Base-by-base conservation (phyloP, 2,797 vertebrate genomes). In the Lemur catta region DNA sequence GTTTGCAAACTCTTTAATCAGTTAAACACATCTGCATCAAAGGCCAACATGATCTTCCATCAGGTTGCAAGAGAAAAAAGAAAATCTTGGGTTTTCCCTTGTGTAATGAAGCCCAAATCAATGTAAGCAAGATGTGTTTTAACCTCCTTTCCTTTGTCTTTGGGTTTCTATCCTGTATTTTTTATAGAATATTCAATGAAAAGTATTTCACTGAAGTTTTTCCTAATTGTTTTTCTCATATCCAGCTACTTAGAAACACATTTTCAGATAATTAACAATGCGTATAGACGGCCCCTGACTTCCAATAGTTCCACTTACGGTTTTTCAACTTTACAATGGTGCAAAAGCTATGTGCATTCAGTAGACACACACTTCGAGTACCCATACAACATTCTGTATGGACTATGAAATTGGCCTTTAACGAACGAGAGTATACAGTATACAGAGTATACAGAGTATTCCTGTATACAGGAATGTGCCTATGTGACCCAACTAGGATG, bases 1-100 rank as follows among this genome's bases (percentile, higher is more conserved):
- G 72, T 95, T 81, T 85, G 28, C 33, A 86, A 72, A 90, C 43
- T 91, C 75, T 93, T 96, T 93, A 90, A 88, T 97, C 81, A 84
- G 30, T 41, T 93, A 82, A 89, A 65, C 22, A 74, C 85, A 81
- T 93, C 82, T 91, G 71, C 43, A 59, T 94, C 71, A 89, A 84
- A 97, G 82, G 26, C n/a, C 26, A 76, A 24, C 24, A n/a, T 30
- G 57, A 91, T 93, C 30, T 89, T 81, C 71, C 85, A 52, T 46
- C 75, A 30, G 24, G 8, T 92, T 91, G 57, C 0, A 2, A 89
- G 35, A 79, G 33, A 86, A 81, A 59, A 95, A 89, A 95, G 41
- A 30, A 72, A 67, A 87, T 20, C 15, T 65, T 95, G n/a, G 4
- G 38, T 94, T 93, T 81, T 67, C 4, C 43, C 48, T 46, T 7